A percentile compares a stretch with the other conserved stretches of the same genome.
Evolutionary conservation across 1,140 invertebrate genomes (phyloP).

Genomic region (Microplitis demolitor): DNA sequence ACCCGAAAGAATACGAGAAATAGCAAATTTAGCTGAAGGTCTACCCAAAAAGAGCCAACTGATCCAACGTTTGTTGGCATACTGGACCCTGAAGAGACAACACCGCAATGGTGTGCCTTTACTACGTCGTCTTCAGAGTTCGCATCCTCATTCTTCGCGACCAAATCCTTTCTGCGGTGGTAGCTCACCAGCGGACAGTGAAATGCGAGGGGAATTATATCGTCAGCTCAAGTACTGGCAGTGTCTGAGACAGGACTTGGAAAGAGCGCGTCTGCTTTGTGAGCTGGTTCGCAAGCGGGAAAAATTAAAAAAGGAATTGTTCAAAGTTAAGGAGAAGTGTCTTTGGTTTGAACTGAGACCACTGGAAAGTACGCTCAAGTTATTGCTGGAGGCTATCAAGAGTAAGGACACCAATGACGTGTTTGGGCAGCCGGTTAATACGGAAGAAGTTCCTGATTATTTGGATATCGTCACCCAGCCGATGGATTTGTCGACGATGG

Average conservation of each 20-base stretch:
- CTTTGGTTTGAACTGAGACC: constrained; percentile 82
- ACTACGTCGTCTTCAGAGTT: constrained; percentile 81
- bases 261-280: constrained; percentile 89
- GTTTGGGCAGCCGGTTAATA: constrained; percentile 91
- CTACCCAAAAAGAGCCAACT: constrained; percentile 83
- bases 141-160: constrained; percentile 64
- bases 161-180: constrained; percentile 50
- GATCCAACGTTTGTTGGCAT: constrained; percentile 85
- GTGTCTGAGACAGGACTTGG: constrained; percentile 90
- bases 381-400: constrained; percentile 77
- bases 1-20: constrained; percentile 84
- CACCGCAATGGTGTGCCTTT: constrained; percentile 95
- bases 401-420: constrained; percentile 84
- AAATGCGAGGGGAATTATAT: constrained; percentile 70
- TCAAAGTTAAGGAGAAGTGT: constrained; percentile 81
- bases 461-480: constrained; percentile 89
- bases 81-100: constrained; percentile 96
- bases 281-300: constrained; percentile 95
- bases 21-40: constrained; percentile 66
- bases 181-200: constrained; percentile 60
- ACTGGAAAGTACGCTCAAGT: constrained; percentile 76
- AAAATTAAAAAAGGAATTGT: constrained; percentile 89
- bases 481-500: constrained; percentile 96
- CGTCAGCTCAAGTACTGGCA: constrained; percentile 95
- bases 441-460: constrained; percentile 91